A percentile compares a stretch with the other conserved stretches of the same genome.
Conservation (phyloP, 2,888 invertebrate genomes). For the Xylophagus ater region DNA sequence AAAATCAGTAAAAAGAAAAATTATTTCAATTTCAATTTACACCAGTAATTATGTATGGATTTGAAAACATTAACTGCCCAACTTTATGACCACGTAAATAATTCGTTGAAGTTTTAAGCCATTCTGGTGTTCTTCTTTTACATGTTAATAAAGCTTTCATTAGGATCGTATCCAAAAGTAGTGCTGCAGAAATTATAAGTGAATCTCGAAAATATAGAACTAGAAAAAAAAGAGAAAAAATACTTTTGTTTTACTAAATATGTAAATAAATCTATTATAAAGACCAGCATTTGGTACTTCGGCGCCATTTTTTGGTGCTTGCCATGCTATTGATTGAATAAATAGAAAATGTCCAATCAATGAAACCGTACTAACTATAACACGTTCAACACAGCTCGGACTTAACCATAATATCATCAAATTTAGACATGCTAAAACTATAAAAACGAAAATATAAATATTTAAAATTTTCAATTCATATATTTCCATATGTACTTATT, state of each 20-base stretch:
- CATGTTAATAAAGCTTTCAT: conserved; percentile 13
- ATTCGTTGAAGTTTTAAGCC: conserved; percentile 15
- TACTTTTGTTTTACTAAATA: background rate
- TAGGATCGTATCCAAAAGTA: conserved; percentile 17
- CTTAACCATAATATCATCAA: conserved; percentile 47
- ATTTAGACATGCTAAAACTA: conserved; percentile 47
- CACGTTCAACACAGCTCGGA: conserved; percentile 45
- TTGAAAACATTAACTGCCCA: conserved; percentile 17
- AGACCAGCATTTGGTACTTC: conserved; percentile 47
- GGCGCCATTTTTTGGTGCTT: conserved; percentile 48
- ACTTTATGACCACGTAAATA: conserved; percentile 14
- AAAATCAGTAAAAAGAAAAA: background rate
- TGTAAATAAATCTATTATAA: background rate
- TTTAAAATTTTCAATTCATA: background rate
- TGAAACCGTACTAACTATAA: conserved; percentile 46
- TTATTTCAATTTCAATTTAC: conserved; percentile 9
- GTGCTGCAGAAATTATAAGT: conserved; percentile 15
- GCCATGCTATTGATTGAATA: conserved; percentile 48
- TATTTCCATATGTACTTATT: conserved; percentile 25
- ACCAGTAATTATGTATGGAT: conserved; percentile 16
- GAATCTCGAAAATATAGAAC: conserved; percentile 21
- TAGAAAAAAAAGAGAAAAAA: conserved; percentile 13
- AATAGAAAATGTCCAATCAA: conserved; percentile 51
- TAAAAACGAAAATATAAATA: conserved; percentile 17
- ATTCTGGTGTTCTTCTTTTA: conserved; percentile 12